Percentiles rank a stretch among this genome's conserved stretches.
Evolutionary conservation across 2,797 vertebrate genomes (phyloP).

Genomic region (Cyclopterus lumpus): DNA sequence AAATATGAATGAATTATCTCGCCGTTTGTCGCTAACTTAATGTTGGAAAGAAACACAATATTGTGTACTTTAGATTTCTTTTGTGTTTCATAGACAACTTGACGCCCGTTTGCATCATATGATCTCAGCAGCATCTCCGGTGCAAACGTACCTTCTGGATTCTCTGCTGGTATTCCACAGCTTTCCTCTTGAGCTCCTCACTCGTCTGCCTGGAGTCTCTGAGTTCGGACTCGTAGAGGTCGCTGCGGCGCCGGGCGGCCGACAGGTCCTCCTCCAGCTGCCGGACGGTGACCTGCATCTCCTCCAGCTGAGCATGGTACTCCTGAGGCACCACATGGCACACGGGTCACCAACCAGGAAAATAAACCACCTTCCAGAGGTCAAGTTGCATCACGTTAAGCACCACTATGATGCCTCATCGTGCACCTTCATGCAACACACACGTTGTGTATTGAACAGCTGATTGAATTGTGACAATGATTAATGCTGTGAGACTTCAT

Average conservation of each 20-base stretch:
- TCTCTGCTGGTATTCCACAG: constrained; percentile 95
- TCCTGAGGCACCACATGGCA: constrained; percentile 81
- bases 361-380: background rate
- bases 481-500: too few relatives aligned
- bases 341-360: constrained; percentile 1
- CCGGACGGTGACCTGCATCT: constrained; percentile 97
- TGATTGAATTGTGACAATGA: background rate
- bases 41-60: constrained; percentile 1
- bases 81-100: background rate
- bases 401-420: too few relatives aligned
- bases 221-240: constrained; percentile 95
- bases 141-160: constrained; percentile 88
- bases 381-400: background rate
- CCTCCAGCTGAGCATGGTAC: constrained; percentile 98
- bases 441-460: background rate
- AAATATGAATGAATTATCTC: background rate
- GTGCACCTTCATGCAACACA: too few relatives aligned
- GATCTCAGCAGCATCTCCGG: background rate
- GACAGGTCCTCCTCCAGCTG: constrained; percentile 98
- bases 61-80: background rate
- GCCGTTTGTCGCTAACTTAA: background rate
- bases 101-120: background rate
- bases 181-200: constrained; percentile 97
- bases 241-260: constrained; percentile 94
- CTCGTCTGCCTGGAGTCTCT: constrained; percentile 93